Percentiles rank a stretch among this genome's conserved stretches.
Evolutionary conservation across 2,113 vertebrate species (phyloP).

Genomic region (Psittacus erithacus): DNA sequence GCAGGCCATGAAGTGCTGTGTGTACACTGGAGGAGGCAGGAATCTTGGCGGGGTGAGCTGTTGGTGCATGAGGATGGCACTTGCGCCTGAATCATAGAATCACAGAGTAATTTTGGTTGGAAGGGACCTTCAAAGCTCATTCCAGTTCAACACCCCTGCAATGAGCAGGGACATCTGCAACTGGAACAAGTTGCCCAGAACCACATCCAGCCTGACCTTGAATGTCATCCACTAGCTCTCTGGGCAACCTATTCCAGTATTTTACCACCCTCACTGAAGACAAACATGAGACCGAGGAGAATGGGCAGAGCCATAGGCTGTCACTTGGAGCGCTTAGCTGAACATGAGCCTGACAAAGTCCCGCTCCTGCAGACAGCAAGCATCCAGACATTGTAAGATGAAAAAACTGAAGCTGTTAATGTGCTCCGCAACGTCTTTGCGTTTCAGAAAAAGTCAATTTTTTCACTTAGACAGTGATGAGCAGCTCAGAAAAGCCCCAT

Average conservation of each 20-base stretch:
- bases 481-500: background rate
- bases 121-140: background rate
- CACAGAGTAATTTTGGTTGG: background rate
- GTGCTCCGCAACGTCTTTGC: background rate
- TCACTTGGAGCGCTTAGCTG: rapidly evolving
- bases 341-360: rapidly evolving
- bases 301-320: background rate
- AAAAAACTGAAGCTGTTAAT: background rate
- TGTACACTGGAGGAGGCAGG: background rate
- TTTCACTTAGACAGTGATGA: background rate
- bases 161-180: background rate
- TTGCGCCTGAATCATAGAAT: background rate
- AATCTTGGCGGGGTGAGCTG: background rate
- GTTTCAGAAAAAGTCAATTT: background rate
- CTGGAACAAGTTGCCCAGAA: background rate
- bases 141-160: background rate
- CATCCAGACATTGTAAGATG: background rate
- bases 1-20: background rate
- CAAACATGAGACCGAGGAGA: background rate
- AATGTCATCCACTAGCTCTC: background rate
- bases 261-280: background rate
- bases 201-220: background rate
- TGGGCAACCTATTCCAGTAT: background rate
- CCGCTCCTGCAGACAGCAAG: background rate
- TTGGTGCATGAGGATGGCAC: background rate